Evolutionary conservation across 2,113 vertebrate genomes (phyloP), one percentile per base, ranked within the genome.

Genomic region (Protomyctophum bolini): DNA sequence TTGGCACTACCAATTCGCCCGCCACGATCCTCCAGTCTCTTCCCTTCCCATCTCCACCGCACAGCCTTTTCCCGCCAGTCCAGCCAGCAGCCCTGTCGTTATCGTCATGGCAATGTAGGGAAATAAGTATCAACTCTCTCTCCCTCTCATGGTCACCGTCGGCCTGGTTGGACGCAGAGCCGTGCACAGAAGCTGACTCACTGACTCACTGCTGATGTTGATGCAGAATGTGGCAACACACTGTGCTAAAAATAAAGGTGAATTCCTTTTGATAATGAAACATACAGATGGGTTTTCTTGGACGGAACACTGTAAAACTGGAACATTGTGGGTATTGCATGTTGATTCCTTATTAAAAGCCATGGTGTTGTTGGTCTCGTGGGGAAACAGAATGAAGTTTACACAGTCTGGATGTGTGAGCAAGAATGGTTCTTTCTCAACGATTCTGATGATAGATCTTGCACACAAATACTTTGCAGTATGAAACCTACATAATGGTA

Each of bases 41-140:
- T 47, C 72, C 63, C n/a, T n/a, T 21, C 21, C 54, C 63, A 69
- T 81, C 56, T 69, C 81, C 49, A 66, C 41, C 21, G 63, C 63
- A 55, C 51, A 33, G 57, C 6, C 62, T 0, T 66, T 69, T 75
- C 73, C 78, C 56, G 12, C 85, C 79, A 65, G 21, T 76, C 61
- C 47, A 66, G 64, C 49, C 14, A 50, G 57, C 73, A 68, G 66
- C 72, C 59, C 73, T 52, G 54, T 70, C 52, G 54, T 70, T 69
- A 57, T 71, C 55, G 60, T 62, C 74, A 86, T 89, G 83, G 85
- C 86, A 87, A 90, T 80, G 2, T 10, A 56, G 49, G 1, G 12
- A 81, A 87, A 75, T 76, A 75, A 79, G 33, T 76, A 60, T 10
- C 58, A 58, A 80, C 58, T 60, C 63, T 58, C 69, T 33, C 75